Evolutionary conservation across 2,113 vertebrate genomes (phyloP), one percentile per base, ranked within the genome.

Genomic region (Glaucidium brasilianum): DNA sequence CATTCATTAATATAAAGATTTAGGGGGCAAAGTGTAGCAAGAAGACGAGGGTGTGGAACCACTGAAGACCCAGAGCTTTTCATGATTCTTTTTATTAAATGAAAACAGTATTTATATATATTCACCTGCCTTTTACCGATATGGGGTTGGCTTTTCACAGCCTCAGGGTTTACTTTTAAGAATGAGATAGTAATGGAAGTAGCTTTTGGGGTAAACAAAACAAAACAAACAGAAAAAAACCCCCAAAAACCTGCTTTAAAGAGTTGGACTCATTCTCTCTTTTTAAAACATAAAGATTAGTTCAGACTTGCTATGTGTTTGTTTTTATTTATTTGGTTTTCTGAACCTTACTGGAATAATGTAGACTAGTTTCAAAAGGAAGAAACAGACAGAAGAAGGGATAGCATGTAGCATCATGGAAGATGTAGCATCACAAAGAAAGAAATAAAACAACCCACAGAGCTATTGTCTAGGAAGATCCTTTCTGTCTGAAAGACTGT

Each of bases 221-320:
- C 29, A 55, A 39, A 7, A 8, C 27, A 10, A 4, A 0, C 25
- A 19, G 7, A 59, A 45, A n/a, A 11, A 9, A 5, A n/a, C n/a
- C n/a, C n/a, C n/a, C n/a, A n/a, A n/a, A n/a, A n/a, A n/a, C n/a
- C 3, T 45, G 1, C 23, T 89, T 79, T 79, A 47, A 76, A 73
- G 30, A 78, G 62, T 47, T 63, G 3, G 15, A 41, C 10, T 49
- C 2, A 26, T 52, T 58, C 5, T 53, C 5, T 53, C 11, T 25
- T 77, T 58, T 69, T 62, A 77, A 58, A 74, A 4, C 4, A 12
- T 45, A 26, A 35, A 67, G 10, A 5, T 41, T 67, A 63, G 7
- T 27, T 82, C 25, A 75, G 10, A 62, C 16, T 71, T 74, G 7
- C 5, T 69, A 5, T 30, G 6, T 43, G 19, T 59, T 75, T 73